Evolutionary conservation across 2,888 invertebrate species (phyloP).

Genomic region (Schrankia costaestrigalis): DNA sequence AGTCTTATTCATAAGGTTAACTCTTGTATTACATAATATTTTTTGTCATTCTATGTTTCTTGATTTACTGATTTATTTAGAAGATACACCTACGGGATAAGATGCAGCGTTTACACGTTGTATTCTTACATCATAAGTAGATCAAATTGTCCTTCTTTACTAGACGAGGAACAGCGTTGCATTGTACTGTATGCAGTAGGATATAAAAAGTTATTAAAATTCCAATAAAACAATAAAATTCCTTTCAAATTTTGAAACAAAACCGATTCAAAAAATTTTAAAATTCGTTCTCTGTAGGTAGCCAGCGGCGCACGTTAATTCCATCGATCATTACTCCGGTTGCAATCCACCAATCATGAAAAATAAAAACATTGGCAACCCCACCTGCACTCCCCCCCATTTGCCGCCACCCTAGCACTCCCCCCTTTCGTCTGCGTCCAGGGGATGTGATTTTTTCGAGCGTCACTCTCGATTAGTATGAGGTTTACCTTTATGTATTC

Average conservation of each 20-base stretch:
- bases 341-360: slow-evolving; percentile 79
- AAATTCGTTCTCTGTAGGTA: slow-evolving; percentile 43
- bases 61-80: no score
- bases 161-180: no score
- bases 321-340: slow-evolving; percentile 78
- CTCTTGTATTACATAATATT: no score
- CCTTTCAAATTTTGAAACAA: slow-evolving; percentile 28
- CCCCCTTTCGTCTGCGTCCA: slow-evolving; percentile 45
- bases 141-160: no score
- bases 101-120: no score
- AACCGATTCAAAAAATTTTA: slow-evolving; percentile 25
- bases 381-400: slow-evolving; percentile 54
- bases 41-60: no score
- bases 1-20: no score
- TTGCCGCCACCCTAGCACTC: slow-evolving; percentile 15
- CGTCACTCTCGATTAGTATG: slow-evolving; percentile 66
- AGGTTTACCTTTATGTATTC: slow-evolving; percentile 34
- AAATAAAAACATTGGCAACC: slow-evolving; percentile 75
- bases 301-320: slow-evolving; percentile 72
- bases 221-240: no score
- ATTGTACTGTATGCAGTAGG: no score
- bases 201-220: no score
- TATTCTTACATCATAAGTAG: no score
- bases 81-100: no score
- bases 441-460: slow-evolving; percentile 73